Evolutionary conservation across 2,797 vertebrate genomes (phyloP), one percentile per base, ranked within the genome.

Genomic region (Pseudomugil tenellus): DNA sequence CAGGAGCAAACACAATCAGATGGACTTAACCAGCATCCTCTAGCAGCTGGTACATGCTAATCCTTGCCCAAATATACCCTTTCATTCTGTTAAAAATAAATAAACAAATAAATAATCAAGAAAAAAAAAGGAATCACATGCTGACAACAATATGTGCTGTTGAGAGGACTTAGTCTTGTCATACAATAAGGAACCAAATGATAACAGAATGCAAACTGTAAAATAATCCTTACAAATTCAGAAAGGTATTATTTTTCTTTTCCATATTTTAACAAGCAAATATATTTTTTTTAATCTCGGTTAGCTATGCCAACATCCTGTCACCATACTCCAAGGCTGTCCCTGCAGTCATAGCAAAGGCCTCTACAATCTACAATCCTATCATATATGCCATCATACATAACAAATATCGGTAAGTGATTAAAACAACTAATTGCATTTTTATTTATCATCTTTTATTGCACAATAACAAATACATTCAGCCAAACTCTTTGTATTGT

Each of bases 361-460:
- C 95, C 54, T 97, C 96, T 13, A 89, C 96, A 6, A 91, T 96
- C 86, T 96, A 96, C 93, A 96, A 96, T 59, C 96, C 96, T 67
- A 95, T 97, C 79, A 96, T 96, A 84, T 96, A 96, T 56, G 95
- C 95, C 58, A 96, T 96, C 77, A 95, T 95, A 82, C 96, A 96
- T 83, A 93, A 92, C 70, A 95, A 95, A 91, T 96, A 96, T 94
- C 95, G 96, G 96, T 96, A 91, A 76, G 54, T 9, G 6, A 39
- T 31, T 19, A n/a, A 29, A 13, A 32, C n/a, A 39, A 6, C 1
- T 25, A 11, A 9, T 58, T 37, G 3, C 39, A 12, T 56, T 58
- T 32, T 25, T 12, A 3, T 34, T 19, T 2, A 14, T 19, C 19
- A 19, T 43, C 19, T 14, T 0, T 7, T n/a, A 1, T 41, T n/a